A percentile compares a stretch with the other conserved stretches of the same genome.
These are phyloP conservation scores for Botrylloides violaceus DNA, from an alignment of 23 tunicate genomes.

Conservation along the genomic window DNA sequence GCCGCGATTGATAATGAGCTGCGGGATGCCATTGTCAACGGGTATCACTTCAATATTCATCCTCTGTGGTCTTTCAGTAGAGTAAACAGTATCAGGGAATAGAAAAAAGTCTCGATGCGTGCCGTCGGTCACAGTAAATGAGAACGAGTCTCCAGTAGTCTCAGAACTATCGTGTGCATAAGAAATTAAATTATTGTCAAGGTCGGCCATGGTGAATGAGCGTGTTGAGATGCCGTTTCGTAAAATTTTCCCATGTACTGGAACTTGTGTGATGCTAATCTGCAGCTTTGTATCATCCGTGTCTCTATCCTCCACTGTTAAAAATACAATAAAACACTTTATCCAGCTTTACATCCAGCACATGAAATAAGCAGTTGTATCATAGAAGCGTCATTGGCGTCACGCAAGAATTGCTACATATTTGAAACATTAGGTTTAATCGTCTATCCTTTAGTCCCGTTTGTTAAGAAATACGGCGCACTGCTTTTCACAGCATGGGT, in stretches of 20 bases:
- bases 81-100: constrained; percentile 56
- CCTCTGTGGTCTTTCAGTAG: constrained; percentile 63
- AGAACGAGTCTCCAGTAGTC: constrained; percentile 82
- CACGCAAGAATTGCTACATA: too few relatives aligned
- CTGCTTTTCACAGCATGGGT: too few relatives aligned
- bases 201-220: constrained; percentile 74
- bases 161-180: constrained; percentile 90
- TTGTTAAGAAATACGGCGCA: too few relatives aligned
- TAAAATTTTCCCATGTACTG: constrained; percentile 81
- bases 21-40: constrained; percentile 92
- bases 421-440: too few relatives aligned
- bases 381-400: too few relatives aligned
- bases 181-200: constrained; percentile 73
- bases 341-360: too few relatives aligned
- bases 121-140: constrained; percentile 89
- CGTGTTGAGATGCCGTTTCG: constrained; percentile 46
- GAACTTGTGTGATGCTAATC: constrained; percentile 67
- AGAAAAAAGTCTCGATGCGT: constrained; percentile 91
- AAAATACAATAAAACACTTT: too few relatives aligned
- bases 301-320: constrained; percentile 83
- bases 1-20: constrained; percentile 63
- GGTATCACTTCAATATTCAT: constrained; percentile 85
- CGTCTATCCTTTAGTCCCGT: too few relatives aligned
- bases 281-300: constrained; percentile 61
- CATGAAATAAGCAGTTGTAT: too few relatives aligned